Evolutionary conservation across 2,888 invertebrate species (phyloP), one percentile per base, ranked within the genome.

Genomic region (Chaetogeoica ovagalla): DNA sequence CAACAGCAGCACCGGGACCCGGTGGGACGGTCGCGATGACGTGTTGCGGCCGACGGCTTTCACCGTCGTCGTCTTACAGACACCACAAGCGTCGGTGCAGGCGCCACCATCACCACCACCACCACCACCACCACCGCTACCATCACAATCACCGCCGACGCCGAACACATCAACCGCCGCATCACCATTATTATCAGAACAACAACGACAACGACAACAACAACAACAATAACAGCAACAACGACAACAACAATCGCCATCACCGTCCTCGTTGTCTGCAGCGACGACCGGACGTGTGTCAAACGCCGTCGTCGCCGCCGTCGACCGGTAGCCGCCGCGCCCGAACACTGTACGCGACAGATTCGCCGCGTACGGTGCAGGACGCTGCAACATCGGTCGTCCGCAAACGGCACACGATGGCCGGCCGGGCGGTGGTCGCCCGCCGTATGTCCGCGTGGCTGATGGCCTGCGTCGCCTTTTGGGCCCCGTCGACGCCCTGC

Each of bases 401-500:
- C 7, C 11, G 17, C 62, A 55, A 4, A 70, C 62, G 21, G 85
- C 86, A 57, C 86, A 11, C 73, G 15, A 37, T 60, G 69, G 81
- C 69, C 81, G 71, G 82, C 81, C 82, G 79, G 71, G 81, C 77
- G 75, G 82, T 83, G 66, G 77, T 84, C 85, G 85, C 86, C 87
- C 85, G 86, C 86, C 84, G 87, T 88, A 86, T 88, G 87, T 88
- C 88, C 84, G 86, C 85, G 82, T 85, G 86, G 84, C 85, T 87
- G 83, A 85, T 62, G 60, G 77, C 77, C 77, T 77, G 69, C 52
- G 60, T 77, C 19, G 62, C 70, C 6, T 62, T 77, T 39, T 77
- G 85, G 84, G 86, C 86, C 81, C 85, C 84, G 88, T 89, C 85
- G 88, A 89, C 85, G 88, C 89, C 87, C 83, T 86, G 86, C 85